A percentile compares a stretch with the other conserved stretches of the same genome.
Evolutionary conservation across 2,113 vertebrate species (phyloP).

Genomic region (Cathartes aura): DNA sequence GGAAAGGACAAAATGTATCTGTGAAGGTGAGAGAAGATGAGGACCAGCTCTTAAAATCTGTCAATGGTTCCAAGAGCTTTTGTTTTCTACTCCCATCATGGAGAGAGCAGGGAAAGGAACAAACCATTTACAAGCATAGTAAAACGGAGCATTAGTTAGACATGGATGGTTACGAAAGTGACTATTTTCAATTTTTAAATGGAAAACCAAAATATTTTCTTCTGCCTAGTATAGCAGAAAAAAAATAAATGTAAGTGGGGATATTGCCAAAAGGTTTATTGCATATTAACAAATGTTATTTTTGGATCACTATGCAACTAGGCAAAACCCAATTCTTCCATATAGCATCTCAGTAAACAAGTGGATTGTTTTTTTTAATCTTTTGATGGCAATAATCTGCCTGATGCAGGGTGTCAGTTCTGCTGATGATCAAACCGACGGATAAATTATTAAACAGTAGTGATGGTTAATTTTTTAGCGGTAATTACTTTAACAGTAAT

Average conservation of each 20-base stretch:
- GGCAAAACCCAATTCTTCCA: background rate
- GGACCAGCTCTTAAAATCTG: background rate
- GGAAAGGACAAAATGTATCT: background rate
- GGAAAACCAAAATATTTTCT: background rate
- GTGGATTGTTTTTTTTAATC: background rate
- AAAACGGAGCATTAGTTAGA: background rate
- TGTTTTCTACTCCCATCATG: background rate
- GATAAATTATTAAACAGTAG: constrained; percentile 17
- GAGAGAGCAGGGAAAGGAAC: background rate
- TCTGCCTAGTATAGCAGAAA: background rate
- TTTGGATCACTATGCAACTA: background rate
- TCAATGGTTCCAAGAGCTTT: background rate
- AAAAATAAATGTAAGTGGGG: background rate
- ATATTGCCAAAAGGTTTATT: background rate
- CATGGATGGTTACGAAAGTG: background rate
- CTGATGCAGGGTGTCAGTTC: background rate
- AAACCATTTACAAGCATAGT: background rate
- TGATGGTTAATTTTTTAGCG: background rate
- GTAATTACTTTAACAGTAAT: constrained; percentile 34
- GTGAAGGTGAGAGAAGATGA: background rate
- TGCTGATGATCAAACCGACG: background rate
- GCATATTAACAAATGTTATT: background rate
- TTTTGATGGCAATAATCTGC: background rate
- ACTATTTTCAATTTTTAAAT: background rate
- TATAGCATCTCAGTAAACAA: background rate